Conservation (phyloP, 1,140 invertebrate genomes). For the Medauroidea extradentata region DNA sequence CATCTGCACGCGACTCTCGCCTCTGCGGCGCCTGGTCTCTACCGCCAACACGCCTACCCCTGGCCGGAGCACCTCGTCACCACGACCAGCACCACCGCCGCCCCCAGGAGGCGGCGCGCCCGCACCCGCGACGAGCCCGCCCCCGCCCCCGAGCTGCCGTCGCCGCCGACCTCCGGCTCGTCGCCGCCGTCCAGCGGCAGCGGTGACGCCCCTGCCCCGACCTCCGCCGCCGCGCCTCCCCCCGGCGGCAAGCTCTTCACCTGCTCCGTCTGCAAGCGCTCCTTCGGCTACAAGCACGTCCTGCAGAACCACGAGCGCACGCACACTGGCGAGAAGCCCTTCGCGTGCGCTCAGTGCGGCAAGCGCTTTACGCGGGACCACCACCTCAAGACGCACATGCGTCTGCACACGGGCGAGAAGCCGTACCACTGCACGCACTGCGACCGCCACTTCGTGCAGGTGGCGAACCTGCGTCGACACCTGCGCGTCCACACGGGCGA, state of each 20-base stretch:
- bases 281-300: constrained; percentile 92
- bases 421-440: constrained; percentile 90
- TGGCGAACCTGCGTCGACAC: constrained; percentile 89
- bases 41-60: too few species aligned
- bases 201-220: background rate
- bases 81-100: background rate
- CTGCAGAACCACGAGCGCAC: constrained; percentile 94
- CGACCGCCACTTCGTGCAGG: constrained; percentile 88
- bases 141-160: background rate
- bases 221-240: background rate
- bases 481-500: constrained; percentile 94
- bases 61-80: too few species aligned
- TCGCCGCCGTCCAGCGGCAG: background rate
- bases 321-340: constrained; percentile 95
- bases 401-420: constrained; percentile 89
- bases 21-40: too few species aligned
- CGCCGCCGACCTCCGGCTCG: background rate
- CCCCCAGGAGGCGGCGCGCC: background rate
- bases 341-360: constrained; percentile 90
- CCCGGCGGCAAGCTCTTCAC: constrained; percentile 68
- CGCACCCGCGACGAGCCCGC: too few species aligned
- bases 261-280: constrained; percentile 79
- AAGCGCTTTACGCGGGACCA: constrained; percentile 95
- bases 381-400: constrained; percentile 89
- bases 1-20: too few species aligned